Evolutionary conservation across 1,140 invertebrate species (phyloP), one percentile per base, ranked within the genome.

Genomic region (Plutomurus gul): DNA sequence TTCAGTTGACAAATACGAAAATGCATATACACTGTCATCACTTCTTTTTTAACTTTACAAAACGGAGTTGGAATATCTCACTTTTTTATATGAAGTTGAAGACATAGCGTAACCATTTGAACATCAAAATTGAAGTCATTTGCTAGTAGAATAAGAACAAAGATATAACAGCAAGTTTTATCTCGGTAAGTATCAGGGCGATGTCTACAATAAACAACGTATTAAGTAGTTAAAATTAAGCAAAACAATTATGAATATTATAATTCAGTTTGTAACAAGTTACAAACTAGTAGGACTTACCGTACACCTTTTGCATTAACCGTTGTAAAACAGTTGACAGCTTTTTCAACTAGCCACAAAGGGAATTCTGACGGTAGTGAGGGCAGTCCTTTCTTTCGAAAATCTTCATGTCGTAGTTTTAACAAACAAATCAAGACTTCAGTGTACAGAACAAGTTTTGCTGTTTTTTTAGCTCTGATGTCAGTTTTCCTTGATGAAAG

Each of bases 11-110:
- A 33, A 51, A 25, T 25, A 51, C 30, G 25, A 49, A 8, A 22
- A 49, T n/a, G 4, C 11, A 46, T 11, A 36, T 33, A 22, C 25
- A 47, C 11, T 4, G n/a, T n/a, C n/a, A n/a, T n/a, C n/a, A n/a
- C n/a, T n/a, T n/a, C n/a, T n/a, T 39, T 51, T 40, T 60, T 4
- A 75, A 3, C 1, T 20, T 65, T 39, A 70, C n/a, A 39, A 18
- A 30, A 33, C 22, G 25, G 20, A 47, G 7, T 30, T 3, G 16
- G 18, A 18, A 27, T 39, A 20, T 4, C 49, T 79, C 80, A 83
- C 82, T 83, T 83, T 77, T 78, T 83, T 3, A 83, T 82, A 77
- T 83, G 82, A 70, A 83, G 71, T 22, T 83, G 78, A 5, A 83
- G 72, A 37, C 78, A 80, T 47, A 79, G 74, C 16, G 82, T 78